A percentile compares a stretch with the other conserved stretches of the same genome.
Conservation (phyloP, 2,113 vertebrate species). For the Gadus chalcogrammus region DNA sequence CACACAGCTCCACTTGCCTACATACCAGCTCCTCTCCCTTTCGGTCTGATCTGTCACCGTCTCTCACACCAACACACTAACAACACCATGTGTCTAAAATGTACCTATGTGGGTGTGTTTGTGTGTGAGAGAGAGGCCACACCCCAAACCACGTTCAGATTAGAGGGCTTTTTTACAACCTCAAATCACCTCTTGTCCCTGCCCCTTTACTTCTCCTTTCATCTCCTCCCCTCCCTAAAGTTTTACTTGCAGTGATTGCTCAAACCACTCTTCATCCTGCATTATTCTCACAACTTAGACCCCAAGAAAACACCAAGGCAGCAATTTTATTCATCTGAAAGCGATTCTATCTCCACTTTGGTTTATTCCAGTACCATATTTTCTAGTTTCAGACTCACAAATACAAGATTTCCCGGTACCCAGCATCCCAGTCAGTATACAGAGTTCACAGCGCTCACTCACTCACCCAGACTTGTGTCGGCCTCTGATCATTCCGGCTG, state of each 20-base stretch:
- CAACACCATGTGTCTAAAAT: neutral
- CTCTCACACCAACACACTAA: neutral
- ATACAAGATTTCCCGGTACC: too few relatives aligned
- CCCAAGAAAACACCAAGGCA: too few relatives aligned
- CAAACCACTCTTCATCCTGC: too few relatives aligned
- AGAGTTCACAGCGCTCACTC: neutral
- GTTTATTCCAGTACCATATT: too few relatives aligned
- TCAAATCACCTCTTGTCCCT: conserved; percentile 1
- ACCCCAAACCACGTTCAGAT: conserved; percentile 67
- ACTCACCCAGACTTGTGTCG: conserved; percentile 86
- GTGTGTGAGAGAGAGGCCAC: conserved; percentile 49
- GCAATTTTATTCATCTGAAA: too few relatives aligned
- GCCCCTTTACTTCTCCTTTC: neutral
- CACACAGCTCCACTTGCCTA: too few relatives aligned
- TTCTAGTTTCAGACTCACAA: too few relatives aligned
- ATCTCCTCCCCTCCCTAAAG: neutral
- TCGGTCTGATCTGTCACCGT: too few relatives aligned
- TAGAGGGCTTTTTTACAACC: conserved; percentile 50
- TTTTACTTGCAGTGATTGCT: neutral
- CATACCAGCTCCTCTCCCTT: too few relatives aligned
- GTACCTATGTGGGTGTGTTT: conserved; percentile 18
- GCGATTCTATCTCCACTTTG: too few relatives aligned
- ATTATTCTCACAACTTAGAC: too few relatives aligned
- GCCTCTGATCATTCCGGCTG: conserved; percentile 77
- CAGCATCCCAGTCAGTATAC: too few relatives aligned